Evolutionary conservation across 2,888 invertebrate species (phyloP), one percentile per base, ranked within the genome.

Genomic region (Melolontha melolontha): DNA sequence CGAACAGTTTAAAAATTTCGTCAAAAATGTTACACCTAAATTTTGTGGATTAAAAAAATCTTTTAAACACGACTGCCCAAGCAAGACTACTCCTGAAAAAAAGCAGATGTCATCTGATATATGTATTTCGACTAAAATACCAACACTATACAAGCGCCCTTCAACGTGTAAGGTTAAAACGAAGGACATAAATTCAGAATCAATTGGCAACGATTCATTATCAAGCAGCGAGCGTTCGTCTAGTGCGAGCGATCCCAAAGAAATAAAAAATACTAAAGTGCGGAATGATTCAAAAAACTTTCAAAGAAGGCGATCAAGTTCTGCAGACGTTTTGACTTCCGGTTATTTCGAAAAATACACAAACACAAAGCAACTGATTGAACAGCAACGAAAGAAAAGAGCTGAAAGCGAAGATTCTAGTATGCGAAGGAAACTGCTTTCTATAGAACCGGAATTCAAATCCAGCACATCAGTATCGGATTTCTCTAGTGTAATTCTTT

Each of bases 1-100:
- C 29, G 68, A 64, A 49, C 68, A 68, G 22, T 68, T 68, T 40
- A 68, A 68, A 14, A 68, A 68, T 41, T 55, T 68, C 54, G 68
- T 68, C 5, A 49, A 63, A 16, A 68, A 64, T 27, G 68, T 64
- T 1, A 68, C 64, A 22, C 68, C 68, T 1, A 68, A 64, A 50
- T 68, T 68, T 50, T 49, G 39, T 50, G 29, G 44, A 5, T 41
- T 68, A 14, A 68, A 42, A 14, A 64, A 50, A 16, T 22, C 49
- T 12, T 39, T 34, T 2, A 64, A 64, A 47, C 49, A 39, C 11
- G 50, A 49, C 7, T 16, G 14, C 17, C 14, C 6, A 2, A 44
- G 6, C n/a, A 52, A 52, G 14, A 42, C 41, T 5, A 51, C 5
- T 12, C 2, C 27, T 5, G 11, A 16, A 4, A 2, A 34, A 10